Evolutionary conservation across 2,113 vertebrate species (phyloP), one percentile per base, ranked within the genome.

Genomic region (Plestiodon gilberti): DNA sequence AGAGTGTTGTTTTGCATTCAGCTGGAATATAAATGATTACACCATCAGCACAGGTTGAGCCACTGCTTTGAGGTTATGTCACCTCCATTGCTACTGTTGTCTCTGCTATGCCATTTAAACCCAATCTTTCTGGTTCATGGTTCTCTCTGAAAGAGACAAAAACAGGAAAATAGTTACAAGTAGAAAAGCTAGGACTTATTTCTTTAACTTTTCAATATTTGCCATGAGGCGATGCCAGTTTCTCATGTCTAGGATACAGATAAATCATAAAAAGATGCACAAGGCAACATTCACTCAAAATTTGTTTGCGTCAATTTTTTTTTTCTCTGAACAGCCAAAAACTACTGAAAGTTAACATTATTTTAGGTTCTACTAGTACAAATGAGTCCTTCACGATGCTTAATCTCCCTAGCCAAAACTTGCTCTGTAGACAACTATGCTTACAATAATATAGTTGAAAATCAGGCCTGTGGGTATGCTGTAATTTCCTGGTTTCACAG

Each of bases 51-150:
- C 94, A 91, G 93, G 94, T 86, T 69, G 92, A 93, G 94, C 89
- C 95, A 48, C 92, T 4, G 80, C 17, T 61, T 55, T 91, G 93
- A 86, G 94, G 97, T 97, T 98, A 98, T 98, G 98, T 99, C 96
- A 99, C 98, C 83, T 99, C 98, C 98, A 98, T 99, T 77, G 98
- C 98, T 78, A 98, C 97, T 97, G 97, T 98, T 80, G 97, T 98
- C 96, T 99, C 98, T 59, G 98, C 96, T 90, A 98, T 95, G 93
- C 98, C 98, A 18, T 98, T 99, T 90, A 98, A 91, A 90, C 97
- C 97, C 93, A 97, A 95, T 89, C 98, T 97, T 89, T 99, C 98
- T 48, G 98, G 97, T 82, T 99, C 98, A 1, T 97, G 96, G 93
- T 97, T 97, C 96, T 98, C 98, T 97, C 98, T 99, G 93, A 40